Base-by-base conservation (phyloP, 2,888 invertebrate genomes). In the Harpalus rubripes region DNA sequence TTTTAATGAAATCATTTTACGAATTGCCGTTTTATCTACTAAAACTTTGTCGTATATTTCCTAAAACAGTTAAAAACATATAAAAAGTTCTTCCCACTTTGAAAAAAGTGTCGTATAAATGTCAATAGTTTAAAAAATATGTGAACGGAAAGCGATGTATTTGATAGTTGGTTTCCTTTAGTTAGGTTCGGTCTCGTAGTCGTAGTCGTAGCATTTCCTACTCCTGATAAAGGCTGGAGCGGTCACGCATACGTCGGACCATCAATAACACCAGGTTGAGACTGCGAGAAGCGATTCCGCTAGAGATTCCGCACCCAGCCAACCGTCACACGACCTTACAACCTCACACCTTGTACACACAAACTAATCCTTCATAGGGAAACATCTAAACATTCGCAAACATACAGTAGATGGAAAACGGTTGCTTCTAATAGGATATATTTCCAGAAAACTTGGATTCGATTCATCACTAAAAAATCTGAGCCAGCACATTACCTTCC, bases 191-290 rank as follows among this genome's bases (percentile, higher is more conserved):
- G 3, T 32, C 32, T 32, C 32, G 32, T 32, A 32, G 32, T 32
- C 32, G 32, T 5, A 32, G 65, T 32, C 32, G 6, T 15, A 72
- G 41, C 44, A 10, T 72, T 74, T 74, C 44, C 72, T 74, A 74
- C 44, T 74, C 72, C 72, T 74, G 72, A 74, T 74, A 74, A 74
- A 74, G 72, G 44, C 72, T 74, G 44, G 44, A 10, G 72, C 44
- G 72, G 72, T 74, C 72, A 74, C 72, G 72, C 72, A 74, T 74
- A 41, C 41, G 26, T 41, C 22, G 16, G 52, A 22, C 72, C 72
- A 74, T 74, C 72, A 74, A 74, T 74, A 74, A 74, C 72, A 44
- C 44, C 44, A 52, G 44, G 15, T 16, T 16, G 18, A 74, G 44
- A 16, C 68, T 32, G 68, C 5, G 3, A 5, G n/a, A 8, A 7